phyloP scores from a whole-genome alignment of 2,113 vertebrate genomes.

The Naja naja region DNA sequence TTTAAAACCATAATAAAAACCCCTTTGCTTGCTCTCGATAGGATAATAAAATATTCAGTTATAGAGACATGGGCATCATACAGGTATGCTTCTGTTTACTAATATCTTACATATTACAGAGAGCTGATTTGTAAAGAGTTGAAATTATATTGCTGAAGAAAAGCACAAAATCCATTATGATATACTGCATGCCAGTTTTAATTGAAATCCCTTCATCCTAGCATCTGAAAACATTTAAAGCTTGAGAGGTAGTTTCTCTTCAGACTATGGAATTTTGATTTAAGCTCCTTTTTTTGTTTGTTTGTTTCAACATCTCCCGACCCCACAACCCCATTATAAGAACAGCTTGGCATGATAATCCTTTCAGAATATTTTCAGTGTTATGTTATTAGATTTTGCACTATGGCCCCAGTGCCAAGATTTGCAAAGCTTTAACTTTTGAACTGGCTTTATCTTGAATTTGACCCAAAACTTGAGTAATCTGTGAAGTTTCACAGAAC shows the following conservation, averaged over 20 bases:
- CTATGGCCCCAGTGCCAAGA: conserved; percentile 20
- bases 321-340: conserved; percentile 39
- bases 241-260: conserved; percentile 35
- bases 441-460: conserved; percentile 65
- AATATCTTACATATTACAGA: background rate
- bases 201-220: background rate
- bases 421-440: conserved; percentile 64
- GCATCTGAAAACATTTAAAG: conserved; percentile 50
- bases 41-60: background rate
- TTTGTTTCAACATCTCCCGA: conserved; percentile 38
- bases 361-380: conserved; percentile 46
- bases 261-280: conserved; percentile 4
- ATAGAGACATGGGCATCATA: background rate
- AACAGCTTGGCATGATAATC: background rate
- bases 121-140: background rate
- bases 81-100: background rate
- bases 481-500: conserved; percentile 62
- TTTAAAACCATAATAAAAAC: background rate
- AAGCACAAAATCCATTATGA: conserved; percentile 11
- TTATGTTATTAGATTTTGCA: conserved; percentile 27
- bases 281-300: conserved; percentile 16
- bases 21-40: background rate
- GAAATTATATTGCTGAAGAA: conserved; percentile 1
- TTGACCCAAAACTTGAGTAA: conserved; percentile 62
- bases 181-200: conserved; percentile 39